Conservation (phyloP, 1,140 invertebrate genomes). For the Mamestra configurata region DNA sequence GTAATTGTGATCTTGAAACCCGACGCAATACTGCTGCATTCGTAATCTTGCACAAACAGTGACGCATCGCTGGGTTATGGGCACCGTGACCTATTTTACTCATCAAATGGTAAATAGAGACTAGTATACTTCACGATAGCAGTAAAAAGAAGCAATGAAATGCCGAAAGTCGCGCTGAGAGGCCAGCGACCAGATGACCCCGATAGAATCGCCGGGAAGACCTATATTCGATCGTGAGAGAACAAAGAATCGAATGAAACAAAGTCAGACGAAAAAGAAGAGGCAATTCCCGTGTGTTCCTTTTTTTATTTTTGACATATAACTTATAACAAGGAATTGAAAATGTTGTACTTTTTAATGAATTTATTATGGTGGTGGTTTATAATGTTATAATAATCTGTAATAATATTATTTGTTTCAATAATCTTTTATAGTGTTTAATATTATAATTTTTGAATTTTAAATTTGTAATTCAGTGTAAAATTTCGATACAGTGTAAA, state of each 20-base stretch:
- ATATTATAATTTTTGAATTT: too few relatives aligned
- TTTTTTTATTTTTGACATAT: too few relatives aligned
- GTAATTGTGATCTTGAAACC: background rate
- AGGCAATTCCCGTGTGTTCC: too few relatives aligned
- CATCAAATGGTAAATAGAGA: background rate
- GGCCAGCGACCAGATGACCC: constrained; percentile 14
- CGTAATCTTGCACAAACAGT: constrained; percentile 28
- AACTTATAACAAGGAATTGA: too few relatives aligned
- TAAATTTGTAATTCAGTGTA: too few relatives aligned
- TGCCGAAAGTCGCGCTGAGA: background rate
- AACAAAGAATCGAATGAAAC: background rate
- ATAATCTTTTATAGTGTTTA: too few relatives aligned
- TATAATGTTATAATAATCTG: too few relatives aligned
- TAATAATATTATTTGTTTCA: too few relatives aligned
- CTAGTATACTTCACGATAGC: background rate
- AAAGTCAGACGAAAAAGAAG: background rate
- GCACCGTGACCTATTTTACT: background rate
- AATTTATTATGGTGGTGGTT: too few relatives aligned
- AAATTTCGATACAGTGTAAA: too few relatives aligned
- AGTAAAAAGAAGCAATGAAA: background rate
- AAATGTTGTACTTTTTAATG: too few relatives aligned
- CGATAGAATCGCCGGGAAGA: constrained; percentile 4
- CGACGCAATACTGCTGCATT: background rate
- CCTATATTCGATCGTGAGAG: constrained; percentile 6
- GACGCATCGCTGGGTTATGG: constrained; percentile 20